These are phyloP conservation scores for Aphidius gifuensis DNA, from an alignment of 1,140 invertebrate genomes.

Conservation along the genomic window DNA sequence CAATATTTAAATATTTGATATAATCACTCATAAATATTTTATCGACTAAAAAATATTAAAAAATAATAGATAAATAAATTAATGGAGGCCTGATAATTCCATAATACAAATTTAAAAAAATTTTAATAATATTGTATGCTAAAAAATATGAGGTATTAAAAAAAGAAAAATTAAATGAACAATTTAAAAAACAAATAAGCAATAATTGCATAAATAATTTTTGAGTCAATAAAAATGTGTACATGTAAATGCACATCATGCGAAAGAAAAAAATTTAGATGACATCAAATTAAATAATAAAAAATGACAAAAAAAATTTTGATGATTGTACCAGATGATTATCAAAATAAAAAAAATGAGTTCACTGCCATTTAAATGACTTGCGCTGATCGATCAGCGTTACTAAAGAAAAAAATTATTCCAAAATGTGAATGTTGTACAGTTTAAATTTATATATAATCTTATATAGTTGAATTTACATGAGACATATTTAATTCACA, in stretches of 20 bases:
- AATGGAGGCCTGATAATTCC: too few relatives aligned
- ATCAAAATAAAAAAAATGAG: slow-evolving; percentile 42
- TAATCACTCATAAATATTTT: too few relatives aligned
- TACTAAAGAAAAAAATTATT: slow-evolving; percentile 35
- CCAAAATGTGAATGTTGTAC: slow-evolving; percentile 40
- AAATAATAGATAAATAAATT: too few relatives aligned
- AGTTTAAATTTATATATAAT: slow-evolving; percentile 37
- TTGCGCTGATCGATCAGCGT: slow-evolving; percentile 27
- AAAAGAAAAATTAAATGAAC: too few relatives aligned
- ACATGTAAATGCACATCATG: slow-evolving; percentile 15
- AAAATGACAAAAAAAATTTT: slow-evolving; percentile 35
- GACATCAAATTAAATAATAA: slow-evolving; percentile 28
- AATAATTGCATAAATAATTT: slow-evolving; percentile 33
- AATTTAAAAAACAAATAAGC: slow-evolving; percentile 24
- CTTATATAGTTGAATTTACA: slow-evolving; percentile 42
- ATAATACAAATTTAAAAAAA: too few relatives aligned
- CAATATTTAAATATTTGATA: too few relatives aligned
- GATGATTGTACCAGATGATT: neutral
- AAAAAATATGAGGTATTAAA: too few relatives aligned
- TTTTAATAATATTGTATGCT: too few relatives aligned
- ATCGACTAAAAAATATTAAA: too few relatives aligned
- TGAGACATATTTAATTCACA: slow-evolving; percentile 37
- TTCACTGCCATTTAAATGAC: slow-evolving; percentile 47
- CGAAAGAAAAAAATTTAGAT: slow-evolving; percentile 27
- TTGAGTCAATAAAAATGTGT: slow-evolving; percentile 31